Evolutionary conservation across 2,888 invertebrate genomes (phyloP), one percentile per base, ranked within the genome.

Genomic region (Stenchaetothrips biformis): DNA sequence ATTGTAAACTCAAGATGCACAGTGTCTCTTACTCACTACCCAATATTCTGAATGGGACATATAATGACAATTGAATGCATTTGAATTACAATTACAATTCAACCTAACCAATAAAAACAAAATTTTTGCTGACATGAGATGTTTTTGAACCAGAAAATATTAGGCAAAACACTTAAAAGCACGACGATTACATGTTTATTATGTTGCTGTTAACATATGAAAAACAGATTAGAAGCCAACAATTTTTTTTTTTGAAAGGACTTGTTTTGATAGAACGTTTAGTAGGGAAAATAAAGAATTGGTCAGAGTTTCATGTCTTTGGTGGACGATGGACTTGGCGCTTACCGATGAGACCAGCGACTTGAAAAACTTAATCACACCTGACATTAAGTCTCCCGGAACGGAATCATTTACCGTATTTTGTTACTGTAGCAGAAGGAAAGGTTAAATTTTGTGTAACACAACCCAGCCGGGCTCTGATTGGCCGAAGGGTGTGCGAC

Each of bases 401-500:
- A 25, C 21, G 67, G 21, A 74, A 74, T 25, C 67, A 74, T 74
- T 74, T 74, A 74, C 67, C 25, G 21, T 74, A 11, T 74, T 74
- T 74, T 74, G 4, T 18, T 53, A 9, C 53, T 25, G 21, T 74
- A 74, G 67, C 67, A 74, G 67, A 74, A 53, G 53, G 53, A 4
- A 53, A 74, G 67, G 67, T 74, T 74, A 74, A 74, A 74, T 74
- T 74, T 74, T 74, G 67, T 74, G 11, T 37, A 37, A 37, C 37
- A 37, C 37, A 37, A 37, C 37, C 37, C 37, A 37, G 37, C 1
- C 37, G 37, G 37, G 37, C 37, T 37, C 37, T 4, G 37, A 37
- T 37, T 37, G 37, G 37, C 4, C 37, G 37, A 37, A 37, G 37
- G 37, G 37, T 37, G 37, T 37, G 37, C 37, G 37, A 37, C 37